Base-by-base conservation (phyloP, 2,888 invertebrate species). In the Eilema depressum region DNA sequence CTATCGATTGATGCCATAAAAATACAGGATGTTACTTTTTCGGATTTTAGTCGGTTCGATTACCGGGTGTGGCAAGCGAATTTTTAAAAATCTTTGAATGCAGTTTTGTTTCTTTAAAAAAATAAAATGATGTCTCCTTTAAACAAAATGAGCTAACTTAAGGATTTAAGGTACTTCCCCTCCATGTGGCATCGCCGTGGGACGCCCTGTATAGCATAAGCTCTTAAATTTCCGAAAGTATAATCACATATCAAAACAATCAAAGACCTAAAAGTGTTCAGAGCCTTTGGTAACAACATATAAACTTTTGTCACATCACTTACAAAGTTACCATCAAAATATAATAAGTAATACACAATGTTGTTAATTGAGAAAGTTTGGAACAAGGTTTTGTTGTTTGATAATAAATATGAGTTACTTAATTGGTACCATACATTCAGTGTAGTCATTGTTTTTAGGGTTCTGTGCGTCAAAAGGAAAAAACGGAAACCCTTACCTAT, bases 321-420 rank as follows among this genome's bases (percentile, higher is more conserved):
- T 25, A 14, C 57, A 14, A 65, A 25, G 14, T 53, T 56, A 20
- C n/a, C 53, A 10, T 20, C 20, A 53, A 17, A 66, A 30, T 33
- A 33, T 66, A 53, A 53, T 53, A 10, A 53, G 11, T 59, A n/a
- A 25, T 23, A 23, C 28, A 1, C 17, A 68, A 65, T 69, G 62
- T 61, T 7, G 23, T 59, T 75, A 66, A 80, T 72, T 75, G 68
- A 37, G 25, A 12, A 66, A 63, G 56, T 74, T 70, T 57, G 41
- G 60, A 63, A 33, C 33, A 26, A 25, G 33, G 26, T 3, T 17
- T 26, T 59, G 25, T 59, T 59, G 59, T 59, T 59, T 59, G 59
- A 7, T 12, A 59, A 59, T 59, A 26, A 28, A 26, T 59, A 14
- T 59, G 1, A 59, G 20, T 17, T n/a, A n/a, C n/a, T n/a, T 59